Evolutionary conservation across 2,113 vertebrate species (phyloP).

Genomic region (Atrichornis clamosus): DNA sequence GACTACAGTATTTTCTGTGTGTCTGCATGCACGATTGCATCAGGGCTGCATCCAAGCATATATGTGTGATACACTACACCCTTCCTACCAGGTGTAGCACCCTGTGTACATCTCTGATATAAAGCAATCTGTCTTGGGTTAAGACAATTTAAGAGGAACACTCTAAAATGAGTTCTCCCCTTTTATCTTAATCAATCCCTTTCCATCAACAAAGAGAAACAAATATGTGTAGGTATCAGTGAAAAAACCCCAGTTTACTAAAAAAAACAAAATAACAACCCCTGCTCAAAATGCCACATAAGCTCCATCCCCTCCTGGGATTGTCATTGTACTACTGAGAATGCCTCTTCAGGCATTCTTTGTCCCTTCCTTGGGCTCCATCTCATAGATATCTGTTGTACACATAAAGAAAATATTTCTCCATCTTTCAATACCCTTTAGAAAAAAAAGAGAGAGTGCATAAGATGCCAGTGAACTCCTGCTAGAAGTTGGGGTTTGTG

Average conservation of each 20-base stretch:
- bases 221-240: too few species aligned
- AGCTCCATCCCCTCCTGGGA: accelerated
- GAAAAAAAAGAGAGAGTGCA: not conserved
- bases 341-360: not conserved
- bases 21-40: not conserved
- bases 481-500: not conserved
- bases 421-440: not conserved
- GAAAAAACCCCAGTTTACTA: not conserved
- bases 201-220: not conserved
- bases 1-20: not conserved
- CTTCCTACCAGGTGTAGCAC: not conserved
- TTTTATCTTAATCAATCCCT: not conserved
- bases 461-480: accelerated
- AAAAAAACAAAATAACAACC: not conserved
- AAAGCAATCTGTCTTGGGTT: not conserved
- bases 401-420: not conserved
- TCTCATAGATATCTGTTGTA: not conserved
- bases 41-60: not conserved
- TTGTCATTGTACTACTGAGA: not conserved
- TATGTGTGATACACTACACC: not conserved
- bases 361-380: not conserved
- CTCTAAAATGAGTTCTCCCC: not conserved
- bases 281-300: not conserved
- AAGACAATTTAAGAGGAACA: not conserved
- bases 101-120: too few species aligned